Evolutionary conservation across 1,140 invertebrate genomes (phyloP), one percentile per base, ranked within the genome.

Genomic region (Calephelis virginiensis): DNA sequence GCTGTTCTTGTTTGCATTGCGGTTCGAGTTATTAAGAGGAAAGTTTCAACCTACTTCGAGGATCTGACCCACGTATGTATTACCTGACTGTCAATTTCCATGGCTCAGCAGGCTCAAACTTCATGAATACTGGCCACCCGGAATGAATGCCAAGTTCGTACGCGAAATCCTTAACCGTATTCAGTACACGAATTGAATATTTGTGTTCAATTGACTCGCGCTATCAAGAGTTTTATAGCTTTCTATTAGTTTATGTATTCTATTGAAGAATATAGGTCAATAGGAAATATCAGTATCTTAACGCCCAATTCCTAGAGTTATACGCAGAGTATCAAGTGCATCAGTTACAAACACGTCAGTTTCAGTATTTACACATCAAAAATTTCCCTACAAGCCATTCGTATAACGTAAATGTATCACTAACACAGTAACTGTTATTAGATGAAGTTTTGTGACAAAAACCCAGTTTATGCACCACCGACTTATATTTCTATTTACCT

Each of bases 91-190:
- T 74, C 81, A 77, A 83, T 88, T 89, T 86, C 80, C 83, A 77
- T 82, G 73, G 71, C 78, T 72, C 78, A 77, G 74, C 80, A 70
- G 61, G 74, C 76, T 82, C 75, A 77, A 76, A 76, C 69, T 78
- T 78, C 77, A 76, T 84, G 83, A 74, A 43, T 79, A 85, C 62
- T 82, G 82, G 77, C 70, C 77, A 70, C 64, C 75, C 80, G 78
- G 77, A 82, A 81, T 81, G 85, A 90, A 90, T 90, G 83, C 75
- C 83, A 88, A 88, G 78, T 70, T 75, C 77, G 82, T 67, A 71
- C 78, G 85, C 76, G 70, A 86, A 81, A 77, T 66, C 53, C 64
- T 71, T 56, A 59, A 47, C 61, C 45, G 67, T 69, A 83, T 78
- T 73, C 78, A 50, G 14, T 62, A 68, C 85, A 86, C 81, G 83